These are phyloP conservation scores for Phyllopteryx taeniolatus DNA, from an alignment of 2,113 vertebrate species.

Conservation along the genomic window DNA sequence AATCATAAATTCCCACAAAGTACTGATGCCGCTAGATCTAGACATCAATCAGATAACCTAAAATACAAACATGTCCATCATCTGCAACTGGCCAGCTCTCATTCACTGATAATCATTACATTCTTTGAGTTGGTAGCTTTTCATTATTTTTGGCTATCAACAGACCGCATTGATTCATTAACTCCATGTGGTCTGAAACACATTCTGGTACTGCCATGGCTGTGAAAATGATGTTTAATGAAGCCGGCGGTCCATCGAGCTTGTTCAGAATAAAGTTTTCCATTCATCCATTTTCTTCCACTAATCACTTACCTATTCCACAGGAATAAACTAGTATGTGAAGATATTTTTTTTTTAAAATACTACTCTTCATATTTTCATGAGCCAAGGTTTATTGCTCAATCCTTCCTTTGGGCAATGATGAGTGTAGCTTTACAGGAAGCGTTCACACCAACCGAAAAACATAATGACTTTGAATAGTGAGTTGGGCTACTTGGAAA, in stretches of 20 bases:
- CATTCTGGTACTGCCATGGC: not conserved
- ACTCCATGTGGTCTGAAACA: not conserved
- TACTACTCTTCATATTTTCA: not conserved
- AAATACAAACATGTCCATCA: not conserved
- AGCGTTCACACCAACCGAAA: not conserved
- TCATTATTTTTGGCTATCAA: not conserved
- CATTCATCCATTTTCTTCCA: not conserved
- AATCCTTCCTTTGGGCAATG: not conserved
- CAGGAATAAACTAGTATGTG: not conserved
- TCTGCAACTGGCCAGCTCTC: not conserved
- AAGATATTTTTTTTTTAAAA: not conserved
- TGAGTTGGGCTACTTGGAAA: not conserved
- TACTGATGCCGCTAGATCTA: not conserved
- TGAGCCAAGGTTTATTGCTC: not conserved
- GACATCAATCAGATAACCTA: not conserved
- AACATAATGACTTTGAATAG: constrained; percentile 1
- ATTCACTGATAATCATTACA: not conserved
- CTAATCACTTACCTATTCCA: not conserved
- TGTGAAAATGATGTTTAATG: not conserved
- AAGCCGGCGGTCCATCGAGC: not conserved
- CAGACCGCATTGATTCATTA: not conserved
- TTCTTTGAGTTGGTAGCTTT: not conserved
- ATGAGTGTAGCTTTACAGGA: not conserved
- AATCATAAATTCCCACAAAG: not conserved
- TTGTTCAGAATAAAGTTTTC: not conserved